phyloP scores from a whole-genome alignment of 2,113 vertebrate species.

The Ondatra zibethicus region DNA sequence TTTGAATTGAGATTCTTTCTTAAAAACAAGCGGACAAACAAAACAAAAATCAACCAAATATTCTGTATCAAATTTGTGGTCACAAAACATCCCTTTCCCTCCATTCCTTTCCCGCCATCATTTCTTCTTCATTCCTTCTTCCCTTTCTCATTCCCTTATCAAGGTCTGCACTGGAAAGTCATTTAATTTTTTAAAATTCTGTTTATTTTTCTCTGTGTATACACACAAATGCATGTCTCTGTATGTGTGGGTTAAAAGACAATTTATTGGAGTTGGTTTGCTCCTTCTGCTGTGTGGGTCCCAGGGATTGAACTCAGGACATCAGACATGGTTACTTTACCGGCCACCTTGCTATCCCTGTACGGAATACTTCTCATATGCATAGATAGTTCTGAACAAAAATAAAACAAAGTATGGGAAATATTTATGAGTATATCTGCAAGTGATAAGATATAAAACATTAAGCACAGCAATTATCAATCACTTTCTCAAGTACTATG shows the following conservation, averaged over 20 bases:
- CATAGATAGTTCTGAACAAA: slow-evolving; percentile 10
- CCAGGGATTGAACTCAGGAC: not conserved
- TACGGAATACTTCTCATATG: not conserved
- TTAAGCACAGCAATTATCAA: not conserved
- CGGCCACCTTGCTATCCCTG: not conserved
- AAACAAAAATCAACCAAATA: not conserved
- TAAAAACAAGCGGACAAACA: not conserved
- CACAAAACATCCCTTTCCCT: not conserved
- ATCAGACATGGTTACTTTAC: not conserved
- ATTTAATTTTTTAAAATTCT: not conserved
- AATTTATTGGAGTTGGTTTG: not conserved
- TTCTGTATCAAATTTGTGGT: not conserved
- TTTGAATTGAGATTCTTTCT: not conserved
- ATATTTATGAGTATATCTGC: not conserved
- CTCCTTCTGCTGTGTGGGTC: not conserved
- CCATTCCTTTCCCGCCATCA: not conserved
- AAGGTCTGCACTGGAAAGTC: not conserved
- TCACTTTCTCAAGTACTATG: not conserved
- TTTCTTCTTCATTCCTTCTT: not conserved
- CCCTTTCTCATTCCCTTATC: not conserved
- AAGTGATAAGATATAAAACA: not conserved
- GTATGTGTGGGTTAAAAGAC: not conserved
- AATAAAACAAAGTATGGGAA: not conserved
- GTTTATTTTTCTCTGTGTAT: not conserved
- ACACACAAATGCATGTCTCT: not conserved